Evolutionary conservation across 1,140 invertebrate genomes (phyloP).

Genomic region (Agrilus planipennis): DNA sequence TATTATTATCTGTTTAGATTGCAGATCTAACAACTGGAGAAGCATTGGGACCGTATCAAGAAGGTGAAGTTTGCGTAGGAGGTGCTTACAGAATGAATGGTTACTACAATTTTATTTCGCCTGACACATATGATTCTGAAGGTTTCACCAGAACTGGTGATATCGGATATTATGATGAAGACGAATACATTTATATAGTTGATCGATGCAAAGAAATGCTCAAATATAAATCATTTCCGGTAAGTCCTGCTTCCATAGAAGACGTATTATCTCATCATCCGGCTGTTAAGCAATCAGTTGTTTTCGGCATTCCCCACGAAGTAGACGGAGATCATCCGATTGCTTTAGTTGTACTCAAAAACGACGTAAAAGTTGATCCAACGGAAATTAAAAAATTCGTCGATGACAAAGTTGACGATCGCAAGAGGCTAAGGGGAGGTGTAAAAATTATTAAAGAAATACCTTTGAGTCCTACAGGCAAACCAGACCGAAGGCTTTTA

Average conservation of each 20-base stretch:
- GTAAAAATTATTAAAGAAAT: slow-evolving; percentile 17
- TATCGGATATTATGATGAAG: slow-evolving; percentile 53
- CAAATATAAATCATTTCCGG: slow-evolving; percentile 43
- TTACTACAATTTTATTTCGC: slow-evolving; percentile 14
- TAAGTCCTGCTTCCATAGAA: slow-evolving; percentile 46
- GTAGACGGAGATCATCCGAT: slow-evolving; percentile 53
- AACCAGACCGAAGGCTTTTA: slow-evolving; percentile 12
- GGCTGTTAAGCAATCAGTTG: slow-evolving; percentile 59
- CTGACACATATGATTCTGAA: slow-evolving; percentile 37
- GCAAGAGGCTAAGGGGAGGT: slow-evolving; percentile 17
- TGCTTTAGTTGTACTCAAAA: slow-evolving; percentile 47
- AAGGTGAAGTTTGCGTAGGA: slow-evolving; percentile 57
- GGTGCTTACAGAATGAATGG: slow-evolving; percentile 38
- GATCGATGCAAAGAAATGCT: slow-evolving; percentile 68
- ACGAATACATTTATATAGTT: slow-evolving; percentile 51
- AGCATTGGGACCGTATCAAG: slow-evolving; percentile 41
- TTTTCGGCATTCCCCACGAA: slow-evolving; percentile 59
- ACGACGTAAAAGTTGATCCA: slow-evolving; percentile 6
- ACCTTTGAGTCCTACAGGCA: slow-evolving; percentile 20
- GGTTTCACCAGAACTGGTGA: slow-evolving; percentile 66
- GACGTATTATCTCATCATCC: slow-evolving; percentile 53
- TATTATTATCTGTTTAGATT: too few species aligned
- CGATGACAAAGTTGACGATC: slow-evolving; percentile 16
- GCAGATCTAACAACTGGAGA: slow-evolving; percentile 49
- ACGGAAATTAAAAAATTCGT: slow-evolving; percentile 17